phyloP scores from a whole-genome alignment of 2,797 vertebrate species.

The Falco berigora region DNA sequence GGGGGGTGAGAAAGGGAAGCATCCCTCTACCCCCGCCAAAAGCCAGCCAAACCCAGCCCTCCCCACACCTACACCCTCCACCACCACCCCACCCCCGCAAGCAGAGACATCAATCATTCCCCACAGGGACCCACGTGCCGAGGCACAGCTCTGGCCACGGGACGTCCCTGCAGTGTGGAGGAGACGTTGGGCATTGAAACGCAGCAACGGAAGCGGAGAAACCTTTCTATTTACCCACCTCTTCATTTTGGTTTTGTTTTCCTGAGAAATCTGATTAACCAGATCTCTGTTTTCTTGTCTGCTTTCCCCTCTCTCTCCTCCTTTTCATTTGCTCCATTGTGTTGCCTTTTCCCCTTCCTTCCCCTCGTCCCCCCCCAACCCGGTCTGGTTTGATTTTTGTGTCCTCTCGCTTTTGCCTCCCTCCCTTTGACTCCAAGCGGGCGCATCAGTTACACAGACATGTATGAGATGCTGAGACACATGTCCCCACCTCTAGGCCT shows the following conservation, averaged over 20 bases:
- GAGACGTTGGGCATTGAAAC: slow-evolving; percentile 25
- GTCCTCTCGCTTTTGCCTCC: slow-evolving; percentile 70
- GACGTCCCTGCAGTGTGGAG: slow-evolving; percentile 41
- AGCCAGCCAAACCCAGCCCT: background rate
- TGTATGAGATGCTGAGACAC: slow-evolving; percentile 99
- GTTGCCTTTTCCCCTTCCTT: slow-evolving; percentile 17
- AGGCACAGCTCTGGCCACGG: slow-evolving; percentile 39
- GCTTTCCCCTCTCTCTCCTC: slow-evolving; percentile 56
- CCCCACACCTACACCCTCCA: background rate
- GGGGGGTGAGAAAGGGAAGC: slow-evolving; percentile 27
- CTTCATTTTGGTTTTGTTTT: slow-evolving; percentile 66
- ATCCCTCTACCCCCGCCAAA: background rate
- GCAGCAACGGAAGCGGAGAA: slow-evolving; percentile 39
- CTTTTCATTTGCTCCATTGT: slow-evolving; percentile 41
- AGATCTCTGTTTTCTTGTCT: slow-evolving; percentile 86
- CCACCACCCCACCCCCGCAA: background rate
- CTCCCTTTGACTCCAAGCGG: slow-evolving; percentile 77
- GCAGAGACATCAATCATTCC: slow-evolving; percentile 59
- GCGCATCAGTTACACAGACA: slow-evolving; percentile 99
- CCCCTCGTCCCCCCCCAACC: background rate
- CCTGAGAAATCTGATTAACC: slow-evolving; percentile 85
- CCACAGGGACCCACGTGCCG: slow-evolving; percentile 59
- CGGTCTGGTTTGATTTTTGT: slow-evolving; percentile 39
- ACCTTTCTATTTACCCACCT: background rate
- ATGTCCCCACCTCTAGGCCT: slow-evolving; percentile 99